phyloP scores from a whole-genome alignment of 2,113 vertebrate species.

The Sminthopsis crassicaudata region DNA sequence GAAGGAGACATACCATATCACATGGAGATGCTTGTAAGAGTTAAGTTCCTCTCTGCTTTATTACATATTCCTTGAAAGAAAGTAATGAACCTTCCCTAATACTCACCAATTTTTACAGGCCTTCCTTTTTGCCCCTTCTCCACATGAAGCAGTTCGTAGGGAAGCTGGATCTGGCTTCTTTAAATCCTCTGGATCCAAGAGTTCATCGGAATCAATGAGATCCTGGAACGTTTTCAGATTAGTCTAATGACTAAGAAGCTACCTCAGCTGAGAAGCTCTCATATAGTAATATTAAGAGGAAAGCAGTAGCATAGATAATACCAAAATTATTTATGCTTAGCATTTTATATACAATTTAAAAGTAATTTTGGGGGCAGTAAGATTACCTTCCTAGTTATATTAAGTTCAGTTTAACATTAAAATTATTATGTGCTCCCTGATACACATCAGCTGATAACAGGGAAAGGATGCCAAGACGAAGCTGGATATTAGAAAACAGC shows the following conservation, averaged over 20 bases:
- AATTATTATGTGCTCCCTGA: background rate
- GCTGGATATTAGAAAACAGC: background rate
- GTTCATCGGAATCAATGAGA: slow-evolving; percentile 93
- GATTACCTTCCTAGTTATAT: background rate
- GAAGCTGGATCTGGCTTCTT: slow-evolving; percentile 93
- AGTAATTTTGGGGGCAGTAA: background rate
- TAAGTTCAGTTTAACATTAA: background rate
- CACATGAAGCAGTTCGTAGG: slow-evolving; percentile 88
- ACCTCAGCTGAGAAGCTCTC: background rate
- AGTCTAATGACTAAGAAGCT: background rate
- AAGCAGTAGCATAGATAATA: background rate
- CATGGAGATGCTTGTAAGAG: background rate
- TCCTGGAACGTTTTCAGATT: slow-evolving; percentile 84
- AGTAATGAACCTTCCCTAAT: background rate
- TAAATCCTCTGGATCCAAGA: slow-evolving; percentile 94
- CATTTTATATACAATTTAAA: background rate
- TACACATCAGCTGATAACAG: background rate
- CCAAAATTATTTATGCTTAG: background rate
- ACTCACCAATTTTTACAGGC: slow-evolving; percentile 98
- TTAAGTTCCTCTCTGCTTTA: background rate
- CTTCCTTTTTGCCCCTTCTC: slow-evolving; percentile 91
- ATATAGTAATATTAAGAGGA: background rate
- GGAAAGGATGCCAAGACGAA: background rate
- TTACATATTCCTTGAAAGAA: background rate
- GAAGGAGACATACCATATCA: background rate